A percentile compares a stretch with the other conserved stretches of the same genome.
phyloP scores from a whole-genome alignment of 2,113 vertebrate genomes.

The Bubo bubo region DNA sequence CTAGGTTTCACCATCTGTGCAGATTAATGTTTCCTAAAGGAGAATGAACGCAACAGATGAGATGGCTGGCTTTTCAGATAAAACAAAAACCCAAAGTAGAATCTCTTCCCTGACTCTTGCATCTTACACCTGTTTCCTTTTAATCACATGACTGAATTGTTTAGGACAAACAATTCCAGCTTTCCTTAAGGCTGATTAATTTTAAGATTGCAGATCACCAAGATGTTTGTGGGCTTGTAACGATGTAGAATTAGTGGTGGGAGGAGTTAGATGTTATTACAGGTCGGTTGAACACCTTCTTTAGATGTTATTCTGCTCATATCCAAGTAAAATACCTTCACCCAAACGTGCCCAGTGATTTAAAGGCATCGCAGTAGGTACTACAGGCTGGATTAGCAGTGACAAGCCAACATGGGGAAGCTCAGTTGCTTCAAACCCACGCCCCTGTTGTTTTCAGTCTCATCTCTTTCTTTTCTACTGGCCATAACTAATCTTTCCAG shows the following conservation, averaged over 20 bases:
- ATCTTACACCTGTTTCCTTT: constrained; percentile 70
- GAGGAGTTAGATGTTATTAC: neutral
- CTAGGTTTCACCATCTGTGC: constrained; percentile 81
- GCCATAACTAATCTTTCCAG: constrained; percentile 48
- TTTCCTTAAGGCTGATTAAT: constrained; percentile 38
- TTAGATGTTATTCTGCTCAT: neutral
- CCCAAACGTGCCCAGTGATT: neutral
- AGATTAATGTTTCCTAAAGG: constrained; percentile 82
- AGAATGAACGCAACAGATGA: constrained; percentile 67
- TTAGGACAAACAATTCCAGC: constrained; percentile 39
- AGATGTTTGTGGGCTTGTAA: neutral
- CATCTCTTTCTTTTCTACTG: constrained; percentile 31
- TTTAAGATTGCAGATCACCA: neutral
- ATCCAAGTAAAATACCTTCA: neutral
- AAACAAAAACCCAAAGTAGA: constrained; percentile 54
- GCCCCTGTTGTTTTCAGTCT: neutral
- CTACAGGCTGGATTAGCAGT: neutral
- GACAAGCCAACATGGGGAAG: neutral
- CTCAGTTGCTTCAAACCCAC: constrained; percentile 13
- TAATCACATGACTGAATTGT: constrained; percentile 53
- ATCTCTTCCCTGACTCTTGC: constrained; percentile 54
- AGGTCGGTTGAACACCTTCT: neutral
- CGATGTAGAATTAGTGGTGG: neutral
- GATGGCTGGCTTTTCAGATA: constrained; percentile 72
- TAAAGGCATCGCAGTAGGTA: neutral